Base-by-base conservation (phyloP, 2,113 vertebrate species). In the Leuciscus idus region DNA sequence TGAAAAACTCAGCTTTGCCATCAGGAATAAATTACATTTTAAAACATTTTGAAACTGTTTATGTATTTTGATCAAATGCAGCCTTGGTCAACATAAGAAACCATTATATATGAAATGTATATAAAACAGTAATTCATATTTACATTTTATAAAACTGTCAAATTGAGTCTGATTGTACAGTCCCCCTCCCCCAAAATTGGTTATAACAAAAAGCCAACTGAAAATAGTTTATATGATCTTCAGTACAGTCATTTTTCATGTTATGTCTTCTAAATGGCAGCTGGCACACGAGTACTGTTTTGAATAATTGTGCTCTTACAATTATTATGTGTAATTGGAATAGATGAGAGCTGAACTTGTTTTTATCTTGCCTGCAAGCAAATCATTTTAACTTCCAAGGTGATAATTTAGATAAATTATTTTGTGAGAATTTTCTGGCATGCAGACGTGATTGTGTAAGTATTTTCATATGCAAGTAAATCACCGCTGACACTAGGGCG, bases 221-320 rank as follows among this genome's bases (percentile, higher is more conserved):
- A 76, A 76, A 76, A 30, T 2, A 50, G 28, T 15, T 28, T 30
- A 30, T 76, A 30, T 4, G 4, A 26, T 30, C 46, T 10, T 10
- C 7, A 50, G 15, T 66, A 50, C 6, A 66, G 21, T 30, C 10
- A 15, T 21, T 46, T 76, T 39, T 33, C 6, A 78, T 85, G 50
- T 77, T 15, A 33, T 15, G 48, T 36, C 11, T 48, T 23, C 48
- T 33, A 33, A 83, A 28, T 85, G 73, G n/a, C 59, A 64, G 8
- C 57, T 50, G 75, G 48, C 73, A 85, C 73, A 66, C 15, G 21
- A 36, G 12, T 77, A 19, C 73, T 77, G 74, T 85, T 77, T 78
- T 85, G 80, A 77, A 87, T 57, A 84, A 84, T 48, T 78, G 59
- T 87, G 79, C 74, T 36, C 70, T 83, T 15, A 36, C 12, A 72